phyloP scores from a whole-genome alignment of 2,888 invertebrate genomes.

The Thymelicus acteon region DNA sequence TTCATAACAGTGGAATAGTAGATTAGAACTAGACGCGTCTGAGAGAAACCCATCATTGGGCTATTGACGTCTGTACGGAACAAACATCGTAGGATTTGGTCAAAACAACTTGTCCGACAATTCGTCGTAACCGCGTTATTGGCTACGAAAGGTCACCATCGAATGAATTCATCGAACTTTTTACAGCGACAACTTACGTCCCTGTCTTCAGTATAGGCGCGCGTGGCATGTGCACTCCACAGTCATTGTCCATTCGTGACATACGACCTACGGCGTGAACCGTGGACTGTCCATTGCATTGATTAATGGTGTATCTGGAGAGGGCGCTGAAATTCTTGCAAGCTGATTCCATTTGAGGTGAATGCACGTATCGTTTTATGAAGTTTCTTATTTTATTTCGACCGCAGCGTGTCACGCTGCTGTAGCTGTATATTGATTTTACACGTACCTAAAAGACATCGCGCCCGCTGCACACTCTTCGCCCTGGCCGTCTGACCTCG shows the following conservation, averaged over 20 bases:
- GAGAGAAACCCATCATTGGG: constrained; percentile 9
- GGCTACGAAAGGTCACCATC: constrained; percentile 31
- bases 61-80: constrained; percentile 20
- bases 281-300: constrained; percentile 4
- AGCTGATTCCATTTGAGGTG: constrained; percentile 76
- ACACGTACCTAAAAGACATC: constrained; percentile 64
- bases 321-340: constrained; percentile 54
- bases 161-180: constrained; percentile 37
- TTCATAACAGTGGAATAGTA: constrained; percentile 11
- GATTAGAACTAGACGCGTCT: constrained; percentile 3
- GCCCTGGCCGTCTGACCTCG: constrained; percentile 65
- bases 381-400: constrained; percentile 46
- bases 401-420: constrained; percentile 42
- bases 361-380: constrained; percentile 44
- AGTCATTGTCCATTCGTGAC: constrained; percentile 54
- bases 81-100: constrained; percentile 35
- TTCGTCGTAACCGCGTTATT: constrained; percentile 34
- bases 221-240: constrained; percentile 59
- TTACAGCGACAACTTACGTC: constrained; percentile 52
- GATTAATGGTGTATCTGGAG: constrained; percentile 24
- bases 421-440: constrained; percentile 75
- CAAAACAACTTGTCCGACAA: constrained; percentile 34
- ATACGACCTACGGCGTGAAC: constrained; percentile 48
- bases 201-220: constrained; percentile 61
- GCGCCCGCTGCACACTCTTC: constrained; percentile 62